Evolutionary conservation across 2,113 vertebrate genomes (phyloP).

Genomic region (Synodontis membranacea): DNA sequence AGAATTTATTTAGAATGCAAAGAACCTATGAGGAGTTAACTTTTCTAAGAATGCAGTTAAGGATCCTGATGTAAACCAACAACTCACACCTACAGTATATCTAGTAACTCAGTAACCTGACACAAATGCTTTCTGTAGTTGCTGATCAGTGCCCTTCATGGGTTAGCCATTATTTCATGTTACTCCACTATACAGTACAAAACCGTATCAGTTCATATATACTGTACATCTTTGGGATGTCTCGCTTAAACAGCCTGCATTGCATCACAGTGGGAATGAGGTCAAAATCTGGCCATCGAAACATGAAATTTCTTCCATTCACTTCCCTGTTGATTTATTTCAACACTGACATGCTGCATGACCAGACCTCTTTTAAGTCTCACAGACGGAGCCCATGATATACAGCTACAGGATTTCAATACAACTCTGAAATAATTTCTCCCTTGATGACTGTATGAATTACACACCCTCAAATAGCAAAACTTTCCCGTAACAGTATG

Average conservation of each 20-base stretch:
- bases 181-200: not conserved
- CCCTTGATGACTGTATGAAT: not conserved
- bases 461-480: not conserved
- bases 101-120: not conserved
- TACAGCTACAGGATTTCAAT: constrained; percentile 1
- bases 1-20: not conserved
- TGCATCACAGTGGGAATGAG: constrained; percentile 17
- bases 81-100: not conserved
- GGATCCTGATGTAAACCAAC: not conserved
- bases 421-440: not conserved
- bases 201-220: not conserved
- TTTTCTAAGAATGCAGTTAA: not conserved
- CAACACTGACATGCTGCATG: constrained; percentile 18
- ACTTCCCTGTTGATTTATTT: constrained; percentile 14
- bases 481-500: not conserved
- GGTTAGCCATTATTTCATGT: not conserved
- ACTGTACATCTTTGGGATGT: not conserved
- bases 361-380: constrained; percentile 8
- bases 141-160: not conserved
- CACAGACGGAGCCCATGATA: not conserved
- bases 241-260: not conserved
- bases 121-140: not conserved
- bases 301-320: not conserved
- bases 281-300: constrained; percentile 3
- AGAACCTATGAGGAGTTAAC: not conserved